Conservation (phyloP, 2,888 invertebrate species). For the Eremobia ochroleuca region DNA sequence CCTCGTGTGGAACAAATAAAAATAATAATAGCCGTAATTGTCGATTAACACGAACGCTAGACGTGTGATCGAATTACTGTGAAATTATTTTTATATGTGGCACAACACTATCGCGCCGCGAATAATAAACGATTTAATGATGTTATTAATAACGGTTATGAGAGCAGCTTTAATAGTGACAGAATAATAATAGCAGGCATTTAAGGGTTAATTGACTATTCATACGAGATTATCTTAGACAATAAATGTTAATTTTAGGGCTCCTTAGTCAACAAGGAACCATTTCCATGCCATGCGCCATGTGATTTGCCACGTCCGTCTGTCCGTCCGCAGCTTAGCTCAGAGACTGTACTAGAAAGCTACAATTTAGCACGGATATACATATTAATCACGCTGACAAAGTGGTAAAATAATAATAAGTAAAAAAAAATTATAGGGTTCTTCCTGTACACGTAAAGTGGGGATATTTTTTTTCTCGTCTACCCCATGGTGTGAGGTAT, state of each 20-base stretch:
- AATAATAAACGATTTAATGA: constrained; percentile 50
- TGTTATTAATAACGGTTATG: constrained; percentile 47
- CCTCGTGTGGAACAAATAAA: constrained; percentile 74
- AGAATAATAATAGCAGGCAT: constrained; percentile 34
- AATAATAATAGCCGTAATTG: constrained; percentile 78
- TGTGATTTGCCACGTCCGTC: no score
- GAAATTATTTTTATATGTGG: constrained; percentile 55
- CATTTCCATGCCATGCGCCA: no score
- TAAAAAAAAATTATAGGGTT: no score
- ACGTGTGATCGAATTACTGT: constrained; percentile 61
- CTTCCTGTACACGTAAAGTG: no score
- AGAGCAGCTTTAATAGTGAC: constrained; percentile 36
- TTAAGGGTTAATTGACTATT: constrained; percentile 48
- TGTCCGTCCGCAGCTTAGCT: no score
- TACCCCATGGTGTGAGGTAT: no score
- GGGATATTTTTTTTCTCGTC: no score
- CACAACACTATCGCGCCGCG: constrained; percentile 48
- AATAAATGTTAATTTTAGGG: neutral
- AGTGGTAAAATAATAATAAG: no score
- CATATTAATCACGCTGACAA: no score
- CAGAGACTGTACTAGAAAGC: no score
- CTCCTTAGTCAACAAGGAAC: no score
- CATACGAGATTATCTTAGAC: constrained; percentile 25
- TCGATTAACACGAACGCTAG: constrained; percentile 71
- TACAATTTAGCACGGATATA: no score